Evolutionary conservation across 2,888 invertebrate genomes (phyloP), one percentile per base, ranked within the genome.

Genomic region (Drosophila longiperda): DNA sequence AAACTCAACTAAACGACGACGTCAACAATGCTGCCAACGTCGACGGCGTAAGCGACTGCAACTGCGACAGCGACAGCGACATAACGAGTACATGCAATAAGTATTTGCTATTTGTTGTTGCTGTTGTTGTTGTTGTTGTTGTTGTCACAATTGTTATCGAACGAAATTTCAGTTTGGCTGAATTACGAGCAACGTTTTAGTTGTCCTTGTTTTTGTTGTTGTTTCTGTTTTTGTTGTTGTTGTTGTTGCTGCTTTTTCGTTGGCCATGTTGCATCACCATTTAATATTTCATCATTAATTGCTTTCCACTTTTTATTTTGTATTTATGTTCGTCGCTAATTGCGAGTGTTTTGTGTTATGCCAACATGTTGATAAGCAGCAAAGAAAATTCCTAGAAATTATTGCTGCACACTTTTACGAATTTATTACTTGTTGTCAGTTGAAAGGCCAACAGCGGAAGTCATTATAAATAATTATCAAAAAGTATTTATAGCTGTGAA

Each of bases 221-320:
- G 26, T 45, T 45, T 11, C 11, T 65, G 55, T 55, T 23, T n/a
- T 55, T 80, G 42, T 62, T 54, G 69, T 49, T 80, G 42, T 62
- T 50, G 69, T 45, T 50, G 34, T 4, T 40, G 40, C 9, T 29
- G 48, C 29, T 38, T 58, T n/a, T 42, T 49, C 34, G 38, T 62
- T 60, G 58, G 58, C 65, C 61, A 64, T 61, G 67, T 74, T 61
- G 74, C 64, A 54, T 58, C 60, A 59, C 80, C 73, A 49, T 62
- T 81, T 69, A 82, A 82, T 82, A 84, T 81, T 81, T 83, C 82
- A 82, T 75, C 75, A 82, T 82, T 82, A 82, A 82, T 81, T 66
- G 66, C 66, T 78, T 78, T 67, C 38, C 60, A 40, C 40, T 52
- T 54, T 29, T 15, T 36, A 33, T 11, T 65, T 77, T 71, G 57